These are phyloP conservation scores for Pelobates fuscus DNA, from an alignment of 2,113 vertebrate genomes.

Conservation along the genomic window DNA sequence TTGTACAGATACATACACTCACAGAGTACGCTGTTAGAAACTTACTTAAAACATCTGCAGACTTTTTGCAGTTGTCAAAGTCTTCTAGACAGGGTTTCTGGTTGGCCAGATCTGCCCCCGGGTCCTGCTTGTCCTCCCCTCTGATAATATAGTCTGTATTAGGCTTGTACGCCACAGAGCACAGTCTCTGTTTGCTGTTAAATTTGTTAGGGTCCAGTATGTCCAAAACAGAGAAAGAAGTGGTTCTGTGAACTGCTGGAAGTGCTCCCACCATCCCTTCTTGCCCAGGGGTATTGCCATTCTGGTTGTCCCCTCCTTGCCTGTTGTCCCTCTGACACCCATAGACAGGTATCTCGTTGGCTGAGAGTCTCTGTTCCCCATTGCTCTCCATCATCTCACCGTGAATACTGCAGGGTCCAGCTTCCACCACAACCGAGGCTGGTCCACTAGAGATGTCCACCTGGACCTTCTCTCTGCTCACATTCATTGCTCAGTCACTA, in stretches of 20 bases:
- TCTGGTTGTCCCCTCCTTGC: constrained; percentile 69
- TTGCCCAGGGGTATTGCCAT: constrained; percentile 73
- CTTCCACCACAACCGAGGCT: constrained; percentile 63
- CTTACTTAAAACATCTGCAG: constrained; percentile 72
- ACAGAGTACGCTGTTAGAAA: constrained; percentile 27
- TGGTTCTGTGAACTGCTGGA: constrained; percentile 79
- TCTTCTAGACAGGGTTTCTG: constrained; percentile 69
- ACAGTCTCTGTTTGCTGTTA: constrained; percentile 79
- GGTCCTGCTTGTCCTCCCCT: constrained; percentile 61
- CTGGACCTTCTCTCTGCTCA: constrained; percentile 71
- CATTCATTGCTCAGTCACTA: constrained; percentile 68
- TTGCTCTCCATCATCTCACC: constrained; percentile 70
- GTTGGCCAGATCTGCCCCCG: constrained; percentile 58
- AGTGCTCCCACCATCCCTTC: constrained; percentile 70
- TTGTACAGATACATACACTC: no score
- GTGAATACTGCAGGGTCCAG: constrained; percentile 54
- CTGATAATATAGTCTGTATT: constrained; percentile 58
- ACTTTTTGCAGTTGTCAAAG: constrained; percentile 70
- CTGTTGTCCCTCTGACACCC: constrained; percentile 70
- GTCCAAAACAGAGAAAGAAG: constrained; percentile 95
- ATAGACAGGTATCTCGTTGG: constrained; percentile 66
- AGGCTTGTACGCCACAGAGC: constrained; percentile 65
- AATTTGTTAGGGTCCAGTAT: constrained; percentile 96
- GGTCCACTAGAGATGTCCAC: constrained; percentile 70
- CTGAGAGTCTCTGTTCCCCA: constrained; percentile 64